Evolutionary conservation across 1,140 invertebrate species (phyloP), one percentile per base, ranked within the genome.

Genomic region (Sinonovacula constricta): DNA sequence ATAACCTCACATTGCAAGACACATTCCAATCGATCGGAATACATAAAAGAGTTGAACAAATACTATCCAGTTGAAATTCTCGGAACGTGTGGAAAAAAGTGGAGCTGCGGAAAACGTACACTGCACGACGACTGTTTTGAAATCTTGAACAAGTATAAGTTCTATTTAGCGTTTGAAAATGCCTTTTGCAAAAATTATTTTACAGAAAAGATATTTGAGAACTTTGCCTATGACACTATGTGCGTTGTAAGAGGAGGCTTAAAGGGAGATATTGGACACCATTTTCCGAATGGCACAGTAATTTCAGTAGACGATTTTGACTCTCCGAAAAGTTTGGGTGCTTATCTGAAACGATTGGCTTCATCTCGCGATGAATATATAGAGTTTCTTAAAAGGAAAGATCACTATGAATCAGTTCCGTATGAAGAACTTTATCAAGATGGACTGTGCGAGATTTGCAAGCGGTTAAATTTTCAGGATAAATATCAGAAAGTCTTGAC

Each of bases 171-270:
- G 7, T 56, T 69, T 56, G 53, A 56, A 36, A 69, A 69, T 24
- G 51, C 67, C 7, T 36, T 69, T 0, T 69, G 67, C 51, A 28
- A 69, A 26, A 14, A 69, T 3, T 69, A 69, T 66, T 59, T 82
- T 39, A 72, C 82, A n/a, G 82, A 84, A 54, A 81, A 82, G 60
- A 80, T 84, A 49, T 82, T 80, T 26, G 30, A 56, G 2, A 63
- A 30, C 45, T 66, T 33, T 39, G 33, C 15, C 26, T 49, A 56
- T 30, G 36, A 79, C 34, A 56, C 59, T 30, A 26, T 71, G 14
- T 30, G 36, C 0, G 36, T 79, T 24, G 34, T 39, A 62, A 28
- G 77, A 14, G 68, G 77, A 22, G 63, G 74, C 30, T 12, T 34
- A n/a, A 36, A 63, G 28, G 51, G 2, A 10, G 51, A 67, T 54